Conservation (phyloP, 2,797 vertebrate genomes). For the Anguilla anguilla region DNA sequence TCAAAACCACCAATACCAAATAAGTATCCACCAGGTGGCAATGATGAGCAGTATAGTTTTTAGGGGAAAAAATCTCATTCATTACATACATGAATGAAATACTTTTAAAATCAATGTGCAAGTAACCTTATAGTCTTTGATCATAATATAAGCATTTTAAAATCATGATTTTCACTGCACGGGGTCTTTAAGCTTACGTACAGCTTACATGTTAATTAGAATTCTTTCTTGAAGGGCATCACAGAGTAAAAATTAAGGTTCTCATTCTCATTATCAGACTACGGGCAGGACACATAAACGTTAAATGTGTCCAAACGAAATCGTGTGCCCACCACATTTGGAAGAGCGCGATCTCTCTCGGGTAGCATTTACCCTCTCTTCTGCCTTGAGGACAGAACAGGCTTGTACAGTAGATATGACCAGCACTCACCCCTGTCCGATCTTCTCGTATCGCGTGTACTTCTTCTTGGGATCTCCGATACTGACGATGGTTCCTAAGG, state of each 20-base stretch:
- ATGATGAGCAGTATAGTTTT: no score
- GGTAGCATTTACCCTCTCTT: not conserved
- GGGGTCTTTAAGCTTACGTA: not conserved
- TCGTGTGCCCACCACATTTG: not conserved
- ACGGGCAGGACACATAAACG: not conserved
- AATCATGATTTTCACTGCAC: no score
- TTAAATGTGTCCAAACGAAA: not conserved
- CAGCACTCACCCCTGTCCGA: slow-evolving; percentile 90
- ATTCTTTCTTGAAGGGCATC: not conserved
- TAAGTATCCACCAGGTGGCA: no score
- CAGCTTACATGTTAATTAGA: not conserved
- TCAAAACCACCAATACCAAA: no score
- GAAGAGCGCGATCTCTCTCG: not conserved
- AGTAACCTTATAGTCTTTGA: no score
- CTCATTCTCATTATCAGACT: not conserved
- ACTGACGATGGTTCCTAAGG: slow-evolving; percentile 93
- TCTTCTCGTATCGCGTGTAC: slow-evolving; percentile 97
- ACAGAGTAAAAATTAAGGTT: not conserved
- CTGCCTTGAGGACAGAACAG: not conserved
- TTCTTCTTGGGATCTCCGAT: slow-evolving; percentile 99
- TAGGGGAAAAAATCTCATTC: no score
- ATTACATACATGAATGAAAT: no score
- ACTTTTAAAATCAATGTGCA: no score
- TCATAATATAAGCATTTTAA: no score
- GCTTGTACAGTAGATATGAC: not conserved